Evolutionary conservation across 2,797 vertebrate species (phyloP).

Genomic region (Sylvia borin): DNA sequence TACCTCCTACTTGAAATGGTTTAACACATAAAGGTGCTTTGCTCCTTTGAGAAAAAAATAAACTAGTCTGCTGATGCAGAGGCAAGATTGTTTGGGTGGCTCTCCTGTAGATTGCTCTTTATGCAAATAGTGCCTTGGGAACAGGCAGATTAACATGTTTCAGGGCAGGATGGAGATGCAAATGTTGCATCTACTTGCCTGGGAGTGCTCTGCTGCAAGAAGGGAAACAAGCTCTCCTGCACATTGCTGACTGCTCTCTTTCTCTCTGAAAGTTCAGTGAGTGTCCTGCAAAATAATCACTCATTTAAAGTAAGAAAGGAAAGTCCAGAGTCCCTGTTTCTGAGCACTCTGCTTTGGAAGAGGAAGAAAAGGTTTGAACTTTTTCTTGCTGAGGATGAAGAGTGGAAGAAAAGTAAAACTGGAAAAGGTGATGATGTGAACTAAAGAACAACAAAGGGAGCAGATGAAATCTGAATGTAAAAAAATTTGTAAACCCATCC

Average conservation of each 20-base stretch:
- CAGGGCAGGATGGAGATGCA: not conserved
- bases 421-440: not conserved
- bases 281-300: not conserved
- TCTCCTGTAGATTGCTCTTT: conserved; percentile 12
- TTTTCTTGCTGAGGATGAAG: not conserved
- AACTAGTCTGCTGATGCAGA: not conserved
- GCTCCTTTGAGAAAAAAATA: conserved; percentile 5
- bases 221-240: not conserved
- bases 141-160: conserved; percentile 15
- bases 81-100: conserved; percentile 1
- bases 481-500: not conserved
- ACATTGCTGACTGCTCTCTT: not conserved
- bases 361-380: not conserved
- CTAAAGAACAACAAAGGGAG: not conserved
- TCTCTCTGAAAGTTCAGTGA: not conserved
- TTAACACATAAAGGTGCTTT: conserved; percentile 24
- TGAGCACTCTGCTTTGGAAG: not conserved
- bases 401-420: not conserved
- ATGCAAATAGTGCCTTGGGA: conserved; percentile 61
- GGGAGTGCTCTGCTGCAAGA: not conserved
- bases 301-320: not conserved
- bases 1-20: conserved; percentile 19
- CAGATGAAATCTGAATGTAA: not conserved
- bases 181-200: conserved; percentile 24
- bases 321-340: not conserved